Percentiles rank a stretch among this genome's conserved stretches.
Evolutionary conservation across 2,113 vertebrate genomes (phyloP).

Genomic region (Brienomyrus longianalis): DNA sequence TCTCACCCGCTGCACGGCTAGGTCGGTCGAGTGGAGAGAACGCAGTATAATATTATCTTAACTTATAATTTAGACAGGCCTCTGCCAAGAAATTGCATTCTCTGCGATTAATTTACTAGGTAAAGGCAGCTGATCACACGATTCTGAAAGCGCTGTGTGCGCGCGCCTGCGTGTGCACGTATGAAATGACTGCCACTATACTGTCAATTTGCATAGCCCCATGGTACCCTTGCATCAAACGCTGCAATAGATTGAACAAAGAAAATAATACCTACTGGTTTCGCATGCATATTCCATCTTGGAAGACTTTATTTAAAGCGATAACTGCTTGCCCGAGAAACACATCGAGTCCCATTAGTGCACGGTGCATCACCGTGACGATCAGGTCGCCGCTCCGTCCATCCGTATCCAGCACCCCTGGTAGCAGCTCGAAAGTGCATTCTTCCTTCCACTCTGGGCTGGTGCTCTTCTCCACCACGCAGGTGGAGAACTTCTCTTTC

Average conservation of each 20-base stretch:
- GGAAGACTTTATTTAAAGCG: constrained; percentile 69
- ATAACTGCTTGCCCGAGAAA: constrained; percentile 80
- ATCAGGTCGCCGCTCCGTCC: constrained; percentile 60
- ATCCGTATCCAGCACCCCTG: constrained; percentile 69
- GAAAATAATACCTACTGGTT: constrained; percentile 72
- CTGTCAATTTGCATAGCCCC: neutral
- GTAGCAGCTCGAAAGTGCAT: constrained; percentile 81
- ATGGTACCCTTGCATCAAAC: neutral
- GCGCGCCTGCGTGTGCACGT: neutral
- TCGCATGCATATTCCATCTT: constrained; percentile 63
- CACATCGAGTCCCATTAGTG: constrained; percentile 84
- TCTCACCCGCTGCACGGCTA: neutral
- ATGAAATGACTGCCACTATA: neutral
- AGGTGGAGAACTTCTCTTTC: constrained; percentile 85
- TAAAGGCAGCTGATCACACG: neutral
- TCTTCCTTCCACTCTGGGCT: constrained; percentile 83
- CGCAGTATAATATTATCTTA: neutral
- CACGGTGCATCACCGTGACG: constrained; percentile 87
- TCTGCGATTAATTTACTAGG: neutral
- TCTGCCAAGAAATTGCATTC: neutral
- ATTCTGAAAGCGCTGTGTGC: neutral
- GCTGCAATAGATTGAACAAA: neutral
- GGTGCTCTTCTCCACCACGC: constrained; percentile 78
- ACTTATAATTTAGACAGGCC: neutral
- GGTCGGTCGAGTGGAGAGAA: neutral